Evolutionary conservation across 2,888 invertebrate genomes (phyloP).

Genomic region (Reticulitermes lucifugus): DNA sequence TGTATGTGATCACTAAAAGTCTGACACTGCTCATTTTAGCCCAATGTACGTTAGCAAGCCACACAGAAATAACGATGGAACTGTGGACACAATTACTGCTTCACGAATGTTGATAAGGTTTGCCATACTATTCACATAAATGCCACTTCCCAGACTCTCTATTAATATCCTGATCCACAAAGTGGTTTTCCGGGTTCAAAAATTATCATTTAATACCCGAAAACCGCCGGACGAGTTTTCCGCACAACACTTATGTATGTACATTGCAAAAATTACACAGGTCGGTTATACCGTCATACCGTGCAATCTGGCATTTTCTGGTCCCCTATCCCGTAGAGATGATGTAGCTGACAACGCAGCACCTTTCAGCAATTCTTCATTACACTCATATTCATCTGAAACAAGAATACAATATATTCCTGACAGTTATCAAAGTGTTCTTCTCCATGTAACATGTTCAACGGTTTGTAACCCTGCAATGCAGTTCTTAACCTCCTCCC

Average conservation of each 20-base stretch:
- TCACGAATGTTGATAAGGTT: no score
- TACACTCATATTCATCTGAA: constrained; percentile 77
- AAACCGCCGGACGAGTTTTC: background rate
- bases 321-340: constrained; percentile 81
- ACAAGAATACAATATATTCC: background rate
- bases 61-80: no score
- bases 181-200: background rate
- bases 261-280: background rate
- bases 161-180: no score
- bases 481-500: no score
- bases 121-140: no score
- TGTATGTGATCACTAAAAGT: no score
- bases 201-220: background rate
- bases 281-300: constrained; percentile 69
- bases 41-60: no score
- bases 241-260: background rate
- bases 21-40: no score
- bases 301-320: constrained; percentile 86
- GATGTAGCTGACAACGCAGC: constrained; percentile 85
- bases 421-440: background rate
- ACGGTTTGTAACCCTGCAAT: background rate
- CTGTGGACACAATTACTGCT: no score
- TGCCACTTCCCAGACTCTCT: no score
- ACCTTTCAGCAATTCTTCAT: constrained; percentile 79
- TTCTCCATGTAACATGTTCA: background rate